These are phyloP conservation scores for Passerina amoena DNA, from an alignment of 2,113 vertebrate species.

Conservation along the genomic window DNA sequence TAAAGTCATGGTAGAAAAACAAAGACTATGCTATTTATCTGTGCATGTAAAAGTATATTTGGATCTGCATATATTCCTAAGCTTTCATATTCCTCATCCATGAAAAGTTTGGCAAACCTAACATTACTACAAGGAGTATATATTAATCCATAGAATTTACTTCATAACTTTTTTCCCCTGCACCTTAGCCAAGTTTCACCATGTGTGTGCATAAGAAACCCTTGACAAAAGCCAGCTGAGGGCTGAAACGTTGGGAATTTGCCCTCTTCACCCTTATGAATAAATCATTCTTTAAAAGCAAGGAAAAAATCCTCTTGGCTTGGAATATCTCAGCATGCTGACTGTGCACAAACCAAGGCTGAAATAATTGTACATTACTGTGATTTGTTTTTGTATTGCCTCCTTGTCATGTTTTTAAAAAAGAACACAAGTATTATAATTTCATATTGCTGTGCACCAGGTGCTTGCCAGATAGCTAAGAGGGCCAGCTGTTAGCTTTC, in stretches of 20 bases:
- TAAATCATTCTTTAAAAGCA: constrained; percentile 54
- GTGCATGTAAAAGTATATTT: not conserved
- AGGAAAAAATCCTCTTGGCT: constrained; percentile 33
- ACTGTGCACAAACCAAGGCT: constrained; percentile 49
- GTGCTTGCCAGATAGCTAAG: constrained; percentile 19
- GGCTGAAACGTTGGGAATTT: constrained; percentile 61
- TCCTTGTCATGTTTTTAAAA: constrained; percentile 34
- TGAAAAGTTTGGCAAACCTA: constrained; percentile 2
- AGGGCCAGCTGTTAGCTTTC: not conserved
- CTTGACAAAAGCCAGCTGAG: constrained; percentile 61
- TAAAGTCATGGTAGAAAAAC: not conserved
- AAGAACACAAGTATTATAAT: constrained; percentile 4
- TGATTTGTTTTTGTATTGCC: constrained; percentile 60
- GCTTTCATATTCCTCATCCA: constrained; percentile 32
- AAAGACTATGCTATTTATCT: not conserved
- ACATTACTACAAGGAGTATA: not conserved
- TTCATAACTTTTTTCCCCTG: not conserved
- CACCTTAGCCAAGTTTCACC: constrained; percentile 22
- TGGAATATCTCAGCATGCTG: constrained; percentile 51
- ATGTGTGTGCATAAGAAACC: constrained; percentile 13
- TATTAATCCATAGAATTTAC: constrained; percentile 30
- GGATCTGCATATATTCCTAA: not conserved
- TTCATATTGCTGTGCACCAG: not conserved
- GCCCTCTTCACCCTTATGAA: constrained; percentile 49
- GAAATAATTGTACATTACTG: constrained; percentile 5